Evolutionary conservation across 2,888 invertebrate species (phyloP), one percentile per base, ranked within the genome.

Genomic region (Chaitophorus viminalis): DNA sequence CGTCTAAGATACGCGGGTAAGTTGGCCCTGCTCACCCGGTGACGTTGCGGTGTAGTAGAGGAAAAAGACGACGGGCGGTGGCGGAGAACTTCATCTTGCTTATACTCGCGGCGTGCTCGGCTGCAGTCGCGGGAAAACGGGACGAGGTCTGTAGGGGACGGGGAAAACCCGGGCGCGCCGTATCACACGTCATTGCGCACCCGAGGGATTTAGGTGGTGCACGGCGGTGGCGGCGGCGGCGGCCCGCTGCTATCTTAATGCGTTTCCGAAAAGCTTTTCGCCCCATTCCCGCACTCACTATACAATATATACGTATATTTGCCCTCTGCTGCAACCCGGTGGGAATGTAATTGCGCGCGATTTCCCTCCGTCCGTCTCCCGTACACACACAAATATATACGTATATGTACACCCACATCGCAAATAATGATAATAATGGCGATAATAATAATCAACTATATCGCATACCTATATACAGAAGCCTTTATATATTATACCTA

Each of bases 31-130:
- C 39, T 11, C 36, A 14, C 29, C 9, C 29, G 70, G 70, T n/a
- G n/a, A 70, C 17, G 77, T 18, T 77, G 46, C 39, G 46, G 46
- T 0, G 5, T 1, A 17, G 54, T n/a, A 52, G 39, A 1, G 29
- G 54, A 0, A 46, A 29, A n/a, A n/a, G n/a, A 6, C 65, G 31
- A 14, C 21, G 25, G 21, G 31, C 31, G 89, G 83, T 81, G 87
- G 89, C 90, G 89, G 89, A 90, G 90, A 89, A 90, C 89, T 89
- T 89, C 89, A 89, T 89, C 89, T 89, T 29, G 33, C 46, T 46
- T 46, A 6, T 21, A 25, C 21, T 60, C 60, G 60, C 60, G 60
- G 21, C 11, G 52, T 54, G 17, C 11, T 65, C 4, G 6, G 31
- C 68, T 6, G 25, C 29, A 36, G 83, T n/a, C 46, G 39, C 39